Percentiles rank a stretch among this genome's conserved stretches.
These are phyloP conservation scores for Liodrosophila aerea DNA, from an alignment of 2,888 invertebrate species.

Conservation along the genomic window DNA sequence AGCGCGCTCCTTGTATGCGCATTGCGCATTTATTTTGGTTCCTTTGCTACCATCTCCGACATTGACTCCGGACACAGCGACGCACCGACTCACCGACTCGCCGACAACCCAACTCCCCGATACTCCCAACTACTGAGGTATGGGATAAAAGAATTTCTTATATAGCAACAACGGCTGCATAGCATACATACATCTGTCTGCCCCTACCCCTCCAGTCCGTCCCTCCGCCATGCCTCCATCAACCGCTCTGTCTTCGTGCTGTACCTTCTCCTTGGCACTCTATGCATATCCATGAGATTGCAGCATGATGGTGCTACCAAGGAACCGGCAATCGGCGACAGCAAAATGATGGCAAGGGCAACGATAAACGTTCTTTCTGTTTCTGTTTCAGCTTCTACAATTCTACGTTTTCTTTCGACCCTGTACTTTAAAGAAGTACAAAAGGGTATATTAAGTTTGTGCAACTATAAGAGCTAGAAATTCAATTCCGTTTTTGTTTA, in stretches of 20 bases:
- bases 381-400: constrained; percentile 6
- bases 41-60: constrained; percentile 26
- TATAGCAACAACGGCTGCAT: constrained; percentile 74
- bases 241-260: constrained; percentile 1
- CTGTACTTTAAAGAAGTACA: too few species aligned
- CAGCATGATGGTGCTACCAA: constrained; percentile 30
- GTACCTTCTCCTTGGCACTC: constrained; percentile 36
- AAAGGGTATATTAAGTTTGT: too few species aligned
- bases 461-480: too few species aligned
- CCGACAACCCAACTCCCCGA: constrained; percentile 7
- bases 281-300: constrained; percentile 68
- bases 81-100: too few species aligned
- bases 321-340: constrained; percentile 25
- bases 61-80: neutral
- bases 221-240: neutral
- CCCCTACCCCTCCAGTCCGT: neutral
- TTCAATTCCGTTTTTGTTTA: constrained; percentile 4
- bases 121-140: constrained; percentile 44
- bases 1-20: constrained; percentile 61
- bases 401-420: constrained; percentile 1
- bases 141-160: constrained; percentile 71
- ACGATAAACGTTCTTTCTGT: constrained; percentile 48
- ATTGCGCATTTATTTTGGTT: constrained; percentile 69
- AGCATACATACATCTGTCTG: constrained; percentile 52
- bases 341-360: constrained; percentile 41